Base-by-base conservation (phyloP, 2,797 vertebrate genomes). In the Eupleurogrammus muticus region DNA sequence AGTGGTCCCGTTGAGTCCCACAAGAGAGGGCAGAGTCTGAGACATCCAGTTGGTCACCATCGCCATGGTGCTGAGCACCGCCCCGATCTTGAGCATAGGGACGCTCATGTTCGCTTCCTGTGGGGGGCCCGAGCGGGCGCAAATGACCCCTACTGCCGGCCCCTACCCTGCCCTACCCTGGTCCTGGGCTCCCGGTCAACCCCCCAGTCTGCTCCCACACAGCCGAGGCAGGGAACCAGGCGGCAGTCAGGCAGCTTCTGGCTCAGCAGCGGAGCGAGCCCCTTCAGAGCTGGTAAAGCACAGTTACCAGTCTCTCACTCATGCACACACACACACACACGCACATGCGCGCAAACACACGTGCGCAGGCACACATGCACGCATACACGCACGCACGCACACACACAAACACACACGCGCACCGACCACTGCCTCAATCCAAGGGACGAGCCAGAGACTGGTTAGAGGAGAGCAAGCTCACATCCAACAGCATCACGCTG, bases 11-110 rank as follows among this genome's bases (percentile, higher is more conserved):
- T 97, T 97, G 81, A 97, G 96, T 84, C 96, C 96, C 84, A 97
- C 96, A 47, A 98, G 94, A 17, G 96, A 96, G 69, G 96, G 96
- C 75, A 97, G 92, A 55, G 96, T 98, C 94, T 97, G 97, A 90
- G 96, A 98, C 97, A 98, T 98, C 97, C 97, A 98, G 94, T 97
- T 98, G 89, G 97, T 97, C 89, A 98, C 96, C 97, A 97, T 97
- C 86, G 97, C 97, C 97, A 98, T 97, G 86, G 97, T 98, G 95
- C 97, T 98, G 83, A 97, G 97, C 94, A 98, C 96, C 64, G 95
- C 97, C 84, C 97, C 96, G 75, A 98, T 97, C 93, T 97, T 98
- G 77, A 98, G 93, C 94, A 98, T 95, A 64, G 96, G 96, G 77
- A 98, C 96, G 47, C 94, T 97, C 96, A 96, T 96, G 73, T 88